Conservation (phyloP, 1,140 invertebrate genomes). For the Aporrectodea caliginosa region DNA sequence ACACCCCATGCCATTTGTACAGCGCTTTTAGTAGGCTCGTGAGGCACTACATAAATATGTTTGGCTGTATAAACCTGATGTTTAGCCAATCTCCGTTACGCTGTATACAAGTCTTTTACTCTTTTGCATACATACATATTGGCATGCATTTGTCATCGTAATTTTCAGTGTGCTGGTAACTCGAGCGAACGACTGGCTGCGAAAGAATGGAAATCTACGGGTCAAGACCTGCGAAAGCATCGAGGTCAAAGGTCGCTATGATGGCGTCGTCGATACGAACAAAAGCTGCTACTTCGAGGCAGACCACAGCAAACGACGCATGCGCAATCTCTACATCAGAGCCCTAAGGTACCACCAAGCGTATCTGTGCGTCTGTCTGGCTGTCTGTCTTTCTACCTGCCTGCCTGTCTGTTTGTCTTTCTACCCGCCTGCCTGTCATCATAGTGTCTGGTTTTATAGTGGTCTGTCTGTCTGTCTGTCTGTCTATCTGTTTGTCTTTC, state of each 20-base stretch:
- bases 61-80: no score
- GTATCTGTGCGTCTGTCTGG: background rate
- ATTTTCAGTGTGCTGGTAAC: slow-evolving; percentile 26
- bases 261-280: slow-evolving; percentile 29
- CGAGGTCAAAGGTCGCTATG: slow-evolving; percentile 34
- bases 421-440: background rate
- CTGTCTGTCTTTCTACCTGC: background rate
- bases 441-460: background rate
- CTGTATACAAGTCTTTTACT: no score
- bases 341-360: slow-evolving; percentile 32
- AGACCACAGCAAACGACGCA: slow-evolving; percentile 30
- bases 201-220: slow-evolving; percentile 11
- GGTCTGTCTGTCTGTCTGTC: background rate
- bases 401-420: background rate
- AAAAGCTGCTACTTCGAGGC: slow-evolving; percentile 34
- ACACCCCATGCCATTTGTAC: no score
- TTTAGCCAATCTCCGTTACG: no score
- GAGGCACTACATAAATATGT: no score
- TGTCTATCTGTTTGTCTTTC: background rate
- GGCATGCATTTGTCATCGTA: no score
- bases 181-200: slow-evolving; percentile 30
- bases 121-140: no score
- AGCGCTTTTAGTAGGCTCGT: no score
- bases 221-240: slow-evolving; percentile 34
- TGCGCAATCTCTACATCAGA: slow-evolving; percentile 33